phyloP scores from a whole-genome alignment of 2,113 vertebrate genomes.

The Seriola aureovittata region DNA sequence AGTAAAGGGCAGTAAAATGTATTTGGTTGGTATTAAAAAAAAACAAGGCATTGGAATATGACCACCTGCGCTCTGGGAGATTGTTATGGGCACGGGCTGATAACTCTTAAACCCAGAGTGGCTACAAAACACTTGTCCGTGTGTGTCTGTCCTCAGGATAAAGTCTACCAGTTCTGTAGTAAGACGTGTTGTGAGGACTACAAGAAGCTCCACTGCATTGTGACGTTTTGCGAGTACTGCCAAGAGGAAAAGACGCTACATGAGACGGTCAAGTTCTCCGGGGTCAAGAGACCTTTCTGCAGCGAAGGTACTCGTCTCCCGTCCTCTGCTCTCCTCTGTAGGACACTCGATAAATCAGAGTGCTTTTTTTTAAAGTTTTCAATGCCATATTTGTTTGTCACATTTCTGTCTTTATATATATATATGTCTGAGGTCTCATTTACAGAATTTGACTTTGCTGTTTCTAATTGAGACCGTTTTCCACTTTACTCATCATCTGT shows the following conservation, averaged over 20 bases:
- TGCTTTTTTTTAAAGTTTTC: not conserved
- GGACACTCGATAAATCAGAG: not conserved
- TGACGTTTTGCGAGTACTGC: constrained; percentile 97
- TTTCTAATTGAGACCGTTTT: not conserved
- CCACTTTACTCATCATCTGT: not conserved
- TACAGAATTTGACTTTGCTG: not conserved
- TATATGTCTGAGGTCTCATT: too few relatives aligned
- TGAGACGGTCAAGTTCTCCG: constrained; percentile 96
- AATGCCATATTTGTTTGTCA: not conserved
- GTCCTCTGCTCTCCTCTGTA: not conserved
- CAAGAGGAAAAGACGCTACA: constrained; percentile 99
- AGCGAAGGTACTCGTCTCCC: constrained; percentile 90
- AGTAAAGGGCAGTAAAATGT: too few relatives aligned
- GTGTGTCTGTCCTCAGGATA: constrained; percentile 87
- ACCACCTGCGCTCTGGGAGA: not conserved
- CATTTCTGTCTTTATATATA: not conserved
- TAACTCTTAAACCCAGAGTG: not conserved
- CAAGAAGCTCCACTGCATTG: constrained; percentile 98
- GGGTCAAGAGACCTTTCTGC: constrained; percentile 97
- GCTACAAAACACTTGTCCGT: not conserved
- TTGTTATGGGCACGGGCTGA: too few relatives aligned
- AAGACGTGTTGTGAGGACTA: constrained; percentile 97
- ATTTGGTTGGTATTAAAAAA: too few relatives aligned
- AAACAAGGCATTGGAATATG: too few relatives aligned
- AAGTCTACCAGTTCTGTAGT: constrained; percentile 98